Conservation (phyloP, 2,797 vertebrate genomes). For the Gila robusta region DNA sequence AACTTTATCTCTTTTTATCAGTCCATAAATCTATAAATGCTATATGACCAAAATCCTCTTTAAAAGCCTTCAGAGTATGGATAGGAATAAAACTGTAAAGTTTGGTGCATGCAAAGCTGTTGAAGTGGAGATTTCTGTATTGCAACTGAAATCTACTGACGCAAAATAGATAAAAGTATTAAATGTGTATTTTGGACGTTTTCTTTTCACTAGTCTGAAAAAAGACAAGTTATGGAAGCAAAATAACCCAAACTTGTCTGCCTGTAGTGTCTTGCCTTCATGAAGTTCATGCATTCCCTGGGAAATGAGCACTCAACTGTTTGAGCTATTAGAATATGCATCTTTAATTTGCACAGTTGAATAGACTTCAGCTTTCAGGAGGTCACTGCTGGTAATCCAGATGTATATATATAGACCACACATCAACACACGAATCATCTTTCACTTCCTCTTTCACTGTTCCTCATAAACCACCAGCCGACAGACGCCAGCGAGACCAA, state of each 20-base stretch:
- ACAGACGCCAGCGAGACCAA: slow-evolving; percentile 26
- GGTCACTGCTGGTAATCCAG: slow-evolving; percentile 18
- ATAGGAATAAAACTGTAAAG: too few relatives aligned
- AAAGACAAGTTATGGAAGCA: not conserved
- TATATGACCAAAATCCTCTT: not conserved
- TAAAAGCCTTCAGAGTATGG: not conserved
- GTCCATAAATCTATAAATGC: not conserved
- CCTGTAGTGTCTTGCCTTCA: too few relatives aligned
- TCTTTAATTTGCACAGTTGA: not conserved
- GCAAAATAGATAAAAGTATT: not conserved
- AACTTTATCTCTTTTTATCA: too few relatives aligned
- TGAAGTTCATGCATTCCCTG: not conserved
- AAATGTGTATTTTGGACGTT: not conserved
- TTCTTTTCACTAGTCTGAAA: not conserved
- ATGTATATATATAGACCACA: slow-evolving; percentile 17
- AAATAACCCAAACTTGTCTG: not conserved
- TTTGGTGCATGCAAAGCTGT: too few relatives aligned
- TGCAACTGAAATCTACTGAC: not conserved
- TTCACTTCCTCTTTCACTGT: slow-evolving; percentile 18
- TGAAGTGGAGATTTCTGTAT: not conserved
- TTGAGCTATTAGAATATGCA: not conserved
- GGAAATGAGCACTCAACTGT: not conserved
- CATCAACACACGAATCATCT: slow-evolving; percentile 31
- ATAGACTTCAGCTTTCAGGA: slow-evolving; percentile 11
- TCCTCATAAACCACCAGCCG: slow-evolving; percentile 24